phyloP scores from a whole-genome alignment of 1,140 invertebrate genomes.

The Aphelenchoides fujianensis region DNA sequence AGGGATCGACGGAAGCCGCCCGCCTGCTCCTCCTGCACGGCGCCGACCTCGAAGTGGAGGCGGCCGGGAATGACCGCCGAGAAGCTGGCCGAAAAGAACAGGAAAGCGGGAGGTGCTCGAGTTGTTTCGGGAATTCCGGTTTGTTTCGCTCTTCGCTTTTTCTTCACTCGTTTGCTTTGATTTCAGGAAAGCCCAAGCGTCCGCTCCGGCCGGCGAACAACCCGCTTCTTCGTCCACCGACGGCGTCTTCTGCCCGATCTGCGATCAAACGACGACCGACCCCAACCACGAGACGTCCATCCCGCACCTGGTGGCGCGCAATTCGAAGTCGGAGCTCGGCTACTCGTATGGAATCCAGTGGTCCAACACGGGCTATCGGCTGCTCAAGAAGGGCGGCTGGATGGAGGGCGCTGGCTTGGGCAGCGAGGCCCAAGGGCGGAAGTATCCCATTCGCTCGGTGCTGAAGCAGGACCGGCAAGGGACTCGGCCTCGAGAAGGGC shows the following conservation, averaged over 20 bases:
- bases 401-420: not conserved
- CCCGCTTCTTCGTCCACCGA: not conserved
- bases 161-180: not conserved
- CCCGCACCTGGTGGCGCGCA: not conserved
- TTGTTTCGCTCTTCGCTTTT: not conserved
- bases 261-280: not conserved
- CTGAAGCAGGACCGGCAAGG: not conserved
- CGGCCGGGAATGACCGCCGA: conserved; percentile 3
- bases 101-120: not conserved
- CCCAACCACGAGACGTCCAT: conserved; percentile 4
- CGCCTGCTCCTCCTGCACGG: not conserved
- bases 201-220: not conserved
- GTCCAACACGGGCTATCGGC: not conserved
- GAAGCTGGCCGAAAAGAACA: conserved; percentile 4
- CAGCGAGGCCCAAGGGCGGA: not conserved
- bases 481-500: not conserved
- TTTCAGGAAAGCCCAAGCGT: not conserved
- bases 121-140: not conserved
- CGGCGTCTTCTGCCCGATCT: not conserved
- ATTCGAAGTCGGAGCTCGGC: not conserved
- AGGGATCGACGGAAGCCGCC: not conserved
- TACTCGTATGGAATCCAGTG: not conserved
- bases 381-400: not conserved
- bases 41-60: not conserved
- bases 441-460: conserved; percentile 7